Conservation (phyloP, 2,888 invertebrate species). For the Tetropium fuscum region DNA sequence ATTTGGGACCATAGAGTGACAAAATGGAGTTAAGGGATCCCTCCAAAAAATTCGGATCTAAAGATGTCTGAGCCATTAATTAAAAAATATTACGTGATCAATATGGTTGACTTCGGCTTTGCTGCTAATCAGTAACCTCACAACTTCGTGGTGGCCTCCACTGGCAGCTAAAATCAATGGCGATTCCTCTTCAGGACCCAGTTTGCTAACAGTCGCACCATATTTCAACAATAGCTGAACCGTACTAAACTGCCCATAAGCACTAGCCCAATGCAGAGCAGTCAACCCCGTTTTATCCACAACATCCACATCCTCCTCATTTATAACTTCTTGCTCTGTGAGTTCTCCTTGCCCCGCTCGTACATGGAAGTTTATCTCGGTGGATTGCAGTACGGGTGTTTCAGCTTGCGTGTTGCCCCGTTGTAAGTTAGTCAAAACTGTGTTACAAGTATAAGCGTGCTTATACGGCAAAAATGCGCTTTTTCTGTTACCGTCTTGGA, state of each 20-base stretch:
- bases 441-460: slow-evolving; percentile 70
- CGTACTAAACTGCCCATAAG: slow-evolving; percentile 82
- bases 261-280: slow-evolving; percentile 91
- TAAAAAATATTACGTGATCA: slow-evolving; percentile 76
- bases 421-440: slow-evolving; percentile 92
- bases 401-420: slow-evolving; percentile 93
- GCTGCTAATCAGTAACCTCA: slow-evolving; percentile 81
- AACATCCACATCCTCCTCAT: slow-evolving; percentile 77
- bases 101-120: slow-evolving; percentile 84
- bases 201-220: slow-evolving; percentile 81
- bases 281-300: slow-evolving; percentile 85
- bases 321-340: slow-evolving; percentile 76
- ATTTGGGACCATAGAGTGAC: too few relatives aligned
- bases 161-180: slow-evolving; percentile 85
- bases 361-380: slow-evolving; percentile 85
- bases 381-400: slow-evolving; percentile 77
- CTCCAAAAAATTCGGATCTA: too few relatives aligned
- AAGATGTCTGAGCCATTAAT: too few relatives aligned
- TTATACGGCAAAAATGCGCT: slow-evolving; percentile 91
- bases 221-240: slow-evolving; percentile 69
- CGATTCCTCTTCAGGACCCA: slow-evolving; percentile 84
- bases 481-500: slow-evolving; percentile 79
- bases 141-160: slow-evolving; percentile 91
- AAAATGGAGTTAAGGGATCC: too few relatives aligned
- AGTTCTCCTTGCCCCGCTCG: slow-evolving; percentile 92